Evolutionary conservation across 1,140 invertebrate species (phyloP).

Genomic region (Pachypeltis micranthus): DNA sequence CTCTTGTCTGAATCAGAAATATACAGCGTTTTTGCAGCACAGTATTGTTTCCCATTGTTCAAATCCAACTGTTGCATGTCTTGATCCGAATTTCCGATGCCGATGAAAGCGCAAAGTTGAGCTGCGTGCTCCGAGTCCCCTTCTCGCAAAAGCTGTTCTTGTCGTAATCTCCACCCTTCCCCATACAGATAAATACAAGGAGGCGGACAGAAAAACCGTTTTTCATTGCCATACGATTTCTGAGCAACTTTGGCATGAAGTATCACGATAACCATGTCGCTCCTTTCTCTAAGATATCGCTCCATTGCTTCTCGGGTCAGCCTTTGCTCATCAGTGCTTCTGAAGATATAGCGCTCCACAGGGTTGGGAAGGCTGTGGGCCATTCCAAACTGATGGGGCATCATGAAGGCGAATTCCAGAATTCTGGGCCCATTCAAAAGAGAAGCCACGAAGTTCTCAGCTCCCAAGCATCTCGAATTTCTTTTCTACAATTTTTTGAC

Average conservation of each 20-base stretch:
- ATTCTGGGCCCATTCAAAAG: background rate
- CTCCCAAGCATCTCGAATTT: no score
- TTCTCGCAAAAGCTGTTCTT: constrained; percentile 78
- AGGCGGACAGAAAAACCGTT: constrained; percentile 98
- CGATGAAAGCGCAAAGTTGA: constrained; percentile 94
- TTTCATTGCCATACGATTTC: constrained; percentile 99
- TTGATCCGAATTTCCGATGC: constrained; percentile 96
- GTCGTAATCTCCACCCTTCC: constrained; percentile 89
- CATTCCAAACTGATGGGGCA: constrained; percentile 65
- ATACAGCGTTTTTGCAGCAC: constrained; percentile 97
- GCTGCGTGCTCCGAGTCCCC: constrained; percentile 80
- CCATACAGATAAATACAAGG: constrained; percentile 98
- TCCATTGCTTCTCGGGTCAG: constrained; percentile 91
- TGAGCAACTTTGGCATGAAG: constrained; percentile 98
- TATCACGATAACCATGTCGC: constrained; percentile 94
- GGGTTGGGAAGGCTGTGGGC: constrained; percentile 62
- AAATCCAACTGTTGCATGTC: constrained; percentile 98
- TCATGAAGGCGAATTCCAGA: constrained; percentile 35
- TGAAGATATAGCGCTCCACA: constrained; percentile 45
- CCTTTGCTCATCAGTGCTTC: constrained; percentile 67
- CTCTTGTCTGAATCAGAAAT: constrained; percentile 99
- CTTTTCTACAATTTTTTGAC: no score
- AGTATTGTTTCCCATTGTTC: constrained; percentile 80
- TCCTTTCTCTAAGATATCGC: constrained; percentile 81
- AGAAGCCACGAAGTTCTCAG: background rate